Evolutionary conservation across 2,888 invertebrate genomes (phyloP), one percentile per base, ranked within the genome.

Genomic region (Meloe dianella): DNA sequence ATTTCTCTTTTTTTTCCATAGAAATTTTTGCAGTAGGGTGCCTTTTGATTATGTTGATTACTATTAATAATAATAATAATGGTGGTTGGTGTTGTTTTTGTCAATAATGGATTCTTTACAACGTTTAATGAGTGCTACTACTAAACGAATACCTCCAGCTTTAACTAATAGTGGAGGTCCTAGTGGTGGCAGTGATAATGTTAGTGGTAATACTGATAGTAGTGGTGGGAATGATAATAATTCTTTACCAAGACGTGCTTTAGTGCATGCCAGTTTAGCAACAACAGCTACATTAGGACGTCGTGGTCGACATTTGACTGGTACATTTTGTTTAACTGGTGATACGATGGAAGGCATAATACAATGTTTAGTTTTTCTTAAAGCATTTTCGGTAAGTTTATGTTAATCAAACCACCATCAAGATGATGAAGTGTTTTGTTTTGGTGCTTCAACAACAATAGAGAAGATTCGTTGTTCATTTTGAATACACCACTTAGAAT

Each of bases 301-400:
- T 79, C 91, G 92, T 81, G 92, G 92, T 74, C 87, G 94, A 72
- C 94, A 94, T 81, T 88, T 95, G 71, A 93, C 93, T 20, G 95
- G 95, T 76, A 94, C 94, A 62, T 95, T 95, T 85, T 94, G 94
- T 80, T 89, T 95, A 68, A 93, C 94, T 58, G 95, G 95, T 63
- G 95, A 95, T 85, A 95, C 95, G 68, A 95, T 95, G 94, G 95
- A 95, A 82, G 95, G 94, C 77, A 95, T 95, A 81, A 94, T 95
- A 82, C 95, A 95, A 86, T 95, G 95, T 84, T 89, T 95, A 79
- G 95, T 95, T 78, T 95, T 95, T 86, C 90, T 95, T 81, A 95
- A 95, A 85, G 95, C 95, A 51, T 95, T 95, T 84, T 94, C 94
- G 92, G 95, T 95, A 88, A 92, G 94, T 88, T 22, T 22, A 4